Conservation (phyloP, 2,888 invertebrate species). For the Synergus gifuensis region DNA sequence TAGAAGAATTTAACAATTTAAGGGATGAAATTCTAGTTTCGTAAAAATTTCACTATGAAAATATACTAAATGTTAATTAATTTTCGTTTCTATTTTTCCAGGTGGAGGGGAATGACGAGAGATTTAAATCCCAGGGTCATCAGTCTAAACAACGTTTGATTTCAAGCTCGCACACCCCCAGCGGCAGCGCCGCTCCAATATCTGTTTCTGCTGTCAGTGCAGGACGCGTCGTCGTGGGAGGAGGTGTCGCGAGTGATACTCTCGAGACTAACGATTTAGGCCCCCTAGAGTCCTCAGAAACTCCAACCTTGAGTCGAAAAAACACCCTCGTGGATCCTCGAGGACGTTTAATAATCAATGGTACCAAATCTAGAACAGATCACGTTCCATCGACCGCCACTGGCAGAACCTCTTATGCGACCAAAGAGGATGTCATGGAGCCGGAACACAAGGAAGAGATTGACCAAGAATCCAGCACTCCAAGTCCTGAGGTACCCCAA, state of each 20-base stretch:
- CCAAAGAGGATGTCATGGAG: slow-evolving; percentile 74
- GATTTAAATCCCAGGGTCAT: slow-evolving; percentile 42
- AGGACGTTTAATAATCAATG: slow-evolving; percentile 46
- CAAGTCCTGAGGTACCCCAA: slow-evolving; percentile 72
- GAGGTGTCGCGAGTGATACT: slow-evolving; percentile 55
- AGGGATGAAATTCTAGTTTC: too few species aligned
- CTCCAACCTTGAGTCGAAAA: background rate
- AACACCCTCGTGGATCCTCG: slow-evolving; percentile 32
- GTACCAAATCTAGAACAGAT: slow-evolving; percentile 35
- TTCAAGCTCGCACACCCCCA: slow-evolving; percentile 44
- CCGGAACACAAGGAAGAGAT: slow-evolving; percentile 71
- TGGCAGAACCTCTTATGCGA: slow-evolving; percentile 51
- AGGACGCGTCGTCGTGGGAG: slow-evolving; percentile 64
- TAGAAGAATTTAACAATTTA: too few species aligned
- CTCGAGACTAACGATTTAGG: slow-evolving; percentile 56
- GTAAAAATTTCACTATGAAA: background rate
- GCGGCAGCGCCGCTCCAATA: slow-evolving; percentile 28
- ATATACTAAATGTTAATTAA: background rate
- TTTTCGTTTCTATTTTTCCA: background rate
- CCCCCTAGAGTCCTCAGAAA: background rate
- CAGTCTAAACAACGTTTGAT: slow-evolving; percentile 48
- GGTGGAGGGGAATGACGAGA: slow-evolving; percentile 47
- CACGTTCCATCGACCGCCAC: slow-evolving; percentile 37
- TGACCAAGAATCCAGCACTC: slow-evolving; percentile 67
- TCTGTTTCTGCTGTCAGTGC: slow-evolving; percentile 44